These are phyloP conservation scores for Australoheros scitulus DNA, from an alignment of 2,113 vertebrate genomes.

Conservation along the genomic window DNA sequence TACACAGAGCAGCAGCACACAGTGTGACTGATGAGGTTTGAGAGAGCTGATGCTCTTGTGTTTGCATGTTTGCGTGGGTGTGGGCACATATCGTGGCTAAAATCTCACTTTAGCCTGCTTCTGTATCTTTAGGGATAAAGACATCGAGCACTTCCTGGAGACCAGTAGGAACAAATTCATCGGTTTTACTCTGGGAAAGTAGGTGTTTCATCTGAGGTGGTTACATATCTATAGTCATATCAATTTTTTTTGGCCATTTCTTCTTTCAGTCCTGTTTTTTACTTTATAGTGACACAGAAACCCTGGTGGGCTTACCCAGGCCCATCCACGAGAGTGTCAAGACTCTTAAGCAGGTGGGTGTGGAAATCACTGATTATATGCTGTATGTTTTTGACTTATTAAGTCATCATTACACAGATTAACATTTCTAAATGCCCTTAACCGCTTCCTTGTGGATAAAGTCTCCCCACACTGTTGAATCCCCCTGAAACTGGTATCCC, in stretches of 20 bases:
- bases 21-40: constrained; percentile 49
- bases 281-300: constrained; percentile 89
- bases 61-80: neutral
- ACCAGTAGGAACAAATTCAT: constrained; percentile 98
- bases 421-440: neutral
- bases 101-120: constrained; percentile 13
- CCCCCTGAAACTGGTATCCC: neutral
- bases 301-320: constrained; percentile 91
- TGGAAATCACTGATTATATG: neutral
- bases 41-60: neutral
- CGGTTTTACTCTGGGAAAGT: constrained; percentile 96
- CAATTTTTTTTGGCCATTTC: neutral
- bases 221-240: neutral
- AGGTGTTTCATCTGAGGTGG: constrained; percentile 63
- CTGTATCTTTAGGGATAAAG: constrained; percentile 87
- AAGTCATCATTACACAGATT: neutral
- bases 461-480: constrained; percentile 1
- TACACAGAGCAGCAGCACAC: neutral
- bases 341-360: constrained; percentile 93
- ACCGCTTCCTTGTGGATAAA: neutral
- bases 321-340: constrained; percentile 98
- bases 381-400: neutral
- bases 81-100: neutral
- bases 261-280: neutral
- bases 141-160: constrained; percentile 97